Evolutionary conservation across 2,888 invertebrate species (phyloP).

Genomic region (Thumatha senex): DNA sequence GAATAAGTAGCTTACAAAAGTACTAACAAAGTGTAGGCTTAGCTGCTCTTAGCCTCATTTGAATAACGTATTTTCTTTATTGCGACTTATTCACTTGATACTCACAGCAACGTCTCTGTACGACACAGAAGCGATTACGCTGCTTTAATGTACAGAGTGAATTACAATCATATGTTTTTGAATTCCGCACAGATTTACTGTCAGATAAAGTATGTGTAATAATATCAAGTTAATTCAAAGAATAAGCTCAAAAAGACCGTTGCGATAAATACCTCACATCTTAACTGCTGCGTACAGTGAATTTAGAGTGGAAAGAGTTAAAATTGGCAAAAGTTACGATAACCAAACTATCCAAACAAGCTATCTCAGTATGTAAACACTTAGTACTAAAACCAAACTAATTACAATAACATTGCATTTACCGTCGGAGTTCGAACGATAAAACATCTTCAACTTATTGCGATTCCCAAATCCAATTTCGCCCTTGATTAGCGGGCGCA

Average conservation of each 20-base stretch:
- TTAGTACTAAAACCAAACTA: constrained; percentile 78
- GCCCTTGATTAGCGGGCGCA: constrained; percentile 83
- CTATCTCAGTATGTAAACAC: constrained; percentile 73
- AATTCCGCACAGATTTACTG: constrained; percentile 33
- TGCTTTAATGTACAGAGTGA: constrained; percentile 21
- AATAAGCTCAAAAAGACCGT: constrained; percentile 48
- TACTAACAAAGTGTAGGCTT: constrained; percentile 21
- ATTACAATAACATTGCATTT: constrained; percentile 83
- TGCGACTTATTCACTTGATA: constrained; percentile 12
- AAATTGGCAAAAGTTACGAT: constrained; percentile 66
- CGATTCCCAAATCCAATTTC: constrained; percentile 83
- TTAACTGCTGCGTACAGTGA: constrained; percentile 56
- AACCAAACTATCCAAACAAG: constrained; percentile 75
- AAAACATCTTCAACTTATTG: constrained; percentile 84
- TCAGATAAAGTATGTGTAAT: constrained; percentile 40
- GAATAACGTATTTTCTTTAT: constrained; percentile 41
- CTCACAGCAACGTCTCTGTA: constrained; percentile 16
- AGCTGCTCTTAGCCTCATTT: constrained; percentile 54
- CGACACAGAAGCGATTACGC: constrained; percentile 15
- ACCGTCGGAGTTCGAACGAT: constrained; percentile 84
- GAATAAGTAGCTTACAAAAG: constrained; percentile 6
- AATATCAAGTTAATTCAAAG: constrained; percentile 27
- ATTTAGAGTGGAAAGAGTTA: constrained; percentile 67
- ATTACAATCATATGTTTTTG: constrained; percentile 31
- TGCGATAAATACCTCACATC: constrained; percentile 60